Evolutionary conservation across 2,888 invertebrate genomes (phyloP).

Genomic region (Arrhopalites spinosus): DNA sequence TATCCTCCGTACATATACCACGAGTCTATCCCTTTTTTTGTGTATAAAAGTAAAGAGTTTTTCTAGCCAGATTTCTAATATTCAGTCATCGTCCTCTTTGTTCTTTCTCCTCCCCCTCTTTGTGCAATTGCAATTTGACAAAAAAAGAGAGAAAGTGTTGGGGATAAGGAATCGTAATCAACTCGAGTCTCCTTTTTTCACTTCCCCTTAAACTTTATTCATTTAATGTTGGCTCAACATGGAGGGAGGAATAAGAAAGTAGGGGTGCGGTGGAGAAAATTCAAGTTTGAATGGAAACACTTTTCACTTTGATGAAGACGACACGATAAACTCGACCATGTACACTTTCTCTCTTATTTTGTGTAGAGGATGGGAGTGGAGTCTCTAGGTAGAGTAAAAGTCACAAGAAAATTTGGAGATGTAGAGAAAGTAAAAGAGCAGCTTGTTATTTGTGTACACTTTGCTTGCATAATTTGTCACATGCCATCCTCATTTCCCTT

Average conservation of each 20-base stretch:
- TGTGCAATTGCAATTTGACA: not conserved
- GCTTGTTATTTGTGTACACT: constrained; percentile 32
- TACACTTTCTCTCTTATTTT: too few species aligned
- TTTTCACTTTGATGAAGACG: too few species aligned
- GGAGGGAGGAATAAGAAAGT: not conserved
- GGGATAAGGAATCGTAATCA: not conserved
- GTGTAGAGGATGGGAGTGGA: not conserved
- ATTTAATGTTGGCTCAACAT: not conserved
- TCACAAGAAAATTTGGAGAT: not conserved
- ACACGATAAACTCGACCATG: too few species aligned
- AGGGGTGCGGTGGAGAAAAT: too few species aligned
- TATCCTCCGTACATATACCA: not conserved
- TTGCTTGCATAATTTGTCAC: constrained; percentile 40
- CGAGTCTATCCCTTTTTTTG: not conserved
- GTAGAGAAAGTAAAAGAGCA: not conserved
- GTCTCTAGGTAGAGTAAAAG: too few species aligned
- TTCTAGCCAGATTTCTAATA: not conserved
- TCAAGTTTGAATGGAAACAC: too few species aligned
- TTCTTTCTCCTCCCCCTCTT: not conserved
- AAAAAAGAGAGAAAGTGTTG: not conserved
- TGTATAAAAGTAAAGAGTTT: not conserved
- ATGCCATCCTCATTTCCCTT: constrained; percentile 27
- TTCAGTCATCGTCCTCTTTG: not conserved
- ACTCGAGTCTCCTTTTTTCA: not conserved
- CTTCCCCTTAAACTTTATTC: not conserved